phyloP scores from a whole-genome alignment of 2,113 vertebrate species.

The Thalassoma bifasciatum region DNA sequence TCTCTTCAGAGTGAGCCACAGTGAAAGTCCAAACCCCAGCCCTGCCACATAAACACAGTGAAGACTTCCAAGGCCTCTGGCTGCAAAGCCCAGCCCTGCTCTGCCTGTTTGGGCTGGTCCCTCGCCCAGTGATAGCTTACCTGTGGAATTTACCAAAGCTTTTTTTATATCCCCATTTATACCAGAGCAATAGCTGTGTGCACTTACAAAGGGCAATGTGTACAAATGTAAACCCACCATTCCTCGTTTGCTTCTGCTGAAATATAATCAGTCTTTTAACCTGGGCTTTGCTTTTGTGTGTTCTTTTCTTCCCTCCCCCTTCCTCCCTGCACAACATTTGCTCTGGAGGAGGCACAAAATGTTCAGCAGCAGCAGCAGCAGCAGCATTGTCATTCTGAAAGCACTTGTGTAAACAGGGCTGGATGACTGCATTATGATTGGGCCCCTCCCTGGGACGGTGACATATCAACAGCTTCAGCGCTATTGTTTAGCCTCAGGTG shows the following conservation, averaged over 20 bases:
- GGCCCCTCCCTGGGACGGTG: slow-evolving; percentile 66
- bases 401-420: slow-evolving; percentile 77
- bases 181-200: slow-evolving; percentile 65
- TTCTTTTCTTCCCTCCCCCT: slow-evolving; percentile 23
- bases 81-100: slow-evolving; percentile 79
- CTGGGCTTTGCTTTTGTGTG: slow-evolving; percentile 64
- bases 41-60: slow-evolving; percentile 77
- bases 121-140: slow-evolving; percentile 82
- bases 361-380: slow-evolving; percentile 59
- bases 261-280: slow-evolving; percentile 78
- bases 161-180: slow-evolving; percentile 78
- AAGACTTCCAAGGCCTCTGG: slow-evolving; percentile 82
- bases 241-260: slow-evolving; percentile 51
- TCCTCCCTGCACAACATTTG: slow-evolving; percentile 41
- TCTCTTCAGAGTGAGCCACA: slow-evolving; percentile 48
- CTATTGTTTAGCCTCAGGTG: slow-evolving; percentile 76
- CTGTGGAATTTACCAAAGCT: slow-evolving; percentile 87
- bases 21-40: slow-evolving; percentile 82
- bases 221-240: slow-evolving; percentile 69
- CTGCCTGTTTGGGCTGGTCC: slow-evolving; percentile 86
- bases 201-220: slow-evolving; percentile 81
- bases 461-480: slow-evolving; percentile 57
- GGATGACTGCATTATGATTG: slow-evolving; percentile 60
- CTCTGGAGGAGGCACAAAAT: slow-evolving; percentile 59
- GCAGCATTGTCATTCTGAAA: slow-evolving; percentile 70